Evolutionary conservation across 2,888 invertebrate genomes (phyloP).

Genomic region (Thymelicus sylvestris): DNA sequence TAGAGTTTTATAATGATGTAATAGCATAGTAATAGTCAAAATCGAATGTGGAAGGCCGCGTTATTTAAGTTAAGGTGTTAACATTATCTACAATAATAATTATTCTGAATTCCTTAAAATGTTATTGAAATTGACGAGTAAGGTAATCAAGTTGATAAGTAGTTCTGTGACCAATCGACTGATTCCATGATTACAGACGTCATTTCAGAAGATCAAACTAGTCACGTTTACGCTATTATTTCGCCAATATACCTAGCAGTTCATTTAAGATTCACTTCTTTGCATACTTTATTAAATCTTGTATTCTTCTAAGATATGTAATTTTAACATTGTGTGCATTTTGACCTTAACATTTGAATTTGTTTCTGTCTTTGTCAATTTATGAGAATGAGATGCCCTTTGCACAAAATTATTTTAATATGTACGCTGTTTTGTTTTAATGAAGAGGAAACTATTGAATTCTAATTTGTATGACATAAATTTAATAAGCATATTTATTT

Average conservation of each 20-base stretch:
- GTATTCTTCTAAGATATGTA: neutral
- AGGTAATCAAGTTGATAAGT: conserved; percentile 1
- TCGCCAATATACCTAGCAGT: neutral
- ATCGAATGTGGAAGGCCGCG: neutral
- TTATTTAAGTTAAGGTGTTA: neutral
- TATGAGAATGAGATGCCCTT: conserved; percentile 66
- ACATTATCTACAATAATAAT: neutral
- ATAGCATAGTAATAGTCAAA: neutral
- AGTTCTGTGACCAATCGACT: neutral
- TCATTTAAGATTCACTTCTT: conserved; percentile 5
- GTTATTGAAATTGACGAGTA: neutral
- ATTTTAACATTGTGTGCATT: conserved; percentile 44
- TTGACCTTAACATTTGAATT: conserved; percentile 65
- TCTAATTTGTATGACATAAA: neutral
- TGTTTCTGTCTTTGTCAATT: conserved; percentile 48
- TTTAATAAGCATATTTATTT: neutral
- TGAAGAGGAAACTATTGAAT: neutral
- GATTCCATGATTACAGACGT: neutral
- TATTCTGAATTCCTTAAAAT: neutral
- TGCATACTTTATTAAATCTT: conserved; percentile 1
- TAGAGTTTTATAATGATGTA: neutral
- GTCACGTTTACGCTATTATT: conserved; percentile 5
- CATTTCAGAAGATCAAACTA: neutral
- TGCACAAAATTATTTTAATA: conserved; percentile 39
- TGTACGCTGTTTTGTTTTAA: conserved; percentile 19